Percentiles rank a stretch among this genome's conserved stretches.
phyloP scores from a whole-genome alignment of 1,140 invertebrate genomes.

The Lordiphosa clarofinis region DNA sequence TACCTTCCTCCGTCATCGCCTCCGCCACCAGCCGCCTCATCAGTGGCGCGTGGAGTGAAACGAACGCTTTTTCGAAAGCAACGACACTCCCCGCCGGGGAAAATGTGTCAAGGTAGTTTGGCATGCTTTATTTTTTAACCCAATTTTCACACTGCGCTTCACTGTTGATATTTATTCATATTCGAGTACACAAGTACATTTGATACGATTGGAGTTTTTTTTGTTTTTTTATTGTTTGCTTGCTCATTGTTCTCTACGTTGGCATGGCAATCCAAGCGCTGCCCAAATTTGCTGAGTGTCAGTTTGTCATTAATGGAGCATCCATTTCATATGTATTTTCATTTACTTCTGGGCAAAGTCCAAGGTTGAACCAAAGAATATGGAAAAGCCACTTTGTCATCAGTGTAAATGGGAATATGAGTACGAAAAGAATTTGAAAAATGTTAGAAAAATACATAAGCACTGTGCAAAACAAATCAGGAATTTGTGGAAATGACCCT shows the following conservation, averaged over 20 bases:
- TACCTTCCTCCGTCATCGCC: neutral
- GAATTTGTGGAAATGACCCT: no score
- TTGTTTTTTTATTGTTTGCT: no score
- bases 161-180: constrained; percentile 24
- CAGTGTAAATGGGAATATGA: no score
- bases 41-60: constrained; percentile 8
- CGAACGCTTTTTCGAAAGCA: constrained; percentile 46
- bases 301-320: no score
- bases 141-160: constrained; percentile 41
- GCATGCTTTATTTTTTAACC: constrained; percentile 71
- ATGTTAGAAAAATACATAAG: neutral
- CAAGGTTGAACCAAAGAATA: constrained; percentile 46
- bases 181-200: constrained; percentile 2
- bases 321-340: neutral
- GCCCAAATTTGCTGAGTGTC: constrained; percentile 30
- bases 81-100: constrained; percentile 1
- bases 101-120: constrained; percentile 73
- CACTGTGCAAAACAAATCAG: neutral
- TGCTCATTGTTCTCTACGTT: neutral
- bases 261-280: constrained; percentile 34
- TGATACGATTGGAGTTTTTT: no score
- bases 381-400: neutral
- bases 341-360: constrained; percentile 38
- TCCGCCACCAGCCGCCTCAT: neutral
- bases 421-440: no score